These are phyloP conservation scores for Hoplodrina ambigua DNA, from an alignment of 2,888 invertebrate genomes.

Conservation along the genomic window DNA sequence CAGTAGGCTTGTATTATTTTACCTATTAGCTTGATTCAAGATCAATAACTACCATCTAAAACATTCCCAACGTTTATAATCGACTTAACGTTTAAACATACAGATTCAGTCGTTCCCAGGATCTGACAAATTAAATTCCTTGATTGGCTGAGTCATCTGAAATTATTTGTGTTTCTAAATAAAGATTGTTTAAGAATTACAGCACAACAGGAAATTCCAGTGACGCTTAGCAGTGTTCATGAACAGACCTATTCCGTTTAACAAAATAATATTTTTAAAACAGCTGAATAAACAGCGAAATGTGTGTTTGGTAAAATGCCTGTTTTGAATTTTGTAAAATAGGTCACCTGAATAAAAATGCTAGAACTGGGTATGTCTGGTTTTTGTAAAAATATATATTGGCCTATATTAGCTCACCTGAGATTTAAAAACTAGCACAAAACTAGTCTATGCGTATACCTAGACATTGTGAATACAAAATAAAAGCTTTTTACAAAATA, in stretches of 20 bases:
- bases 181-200: slow-evolving; percentile 44
- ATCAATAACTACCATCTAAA: not conserved
- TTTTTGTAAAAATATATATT: not conserved
- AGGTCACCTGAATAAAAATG: slow-evolving; percentile 28
- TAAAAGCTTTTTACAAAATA: too few relatives aligned
- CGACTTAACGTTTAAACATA: not conserved
- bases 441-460: not conserved
- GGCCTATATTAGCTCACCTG: not conserved
- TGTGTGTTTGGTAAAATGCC: slow-evolving; percentile 15
- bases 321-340: slow-evolving; percentile 18
- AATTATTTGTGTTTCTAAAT: slow-evolving; percentile 22
- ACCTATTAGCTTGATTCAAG: not conserved
- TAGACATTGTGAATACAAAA: too few relatives aligned
- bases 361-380: not conserved
- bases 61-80: not conserved
- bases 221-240: slow-evolving; percentile 31
- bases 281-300: slow-evolving; percentile 47
- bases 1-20: not conserved
- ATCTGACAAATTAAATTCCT: slow-evolving; percentile 21
- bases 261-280: slow-evolving; percentile 17
- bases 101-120: slow-evolving; percentile 1
- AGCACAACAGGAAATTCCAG: slow-evolving; percentile 57
- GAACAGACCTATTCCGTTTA: slow-evolving; percentile 27
- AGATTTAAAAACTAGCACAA: not conserved
- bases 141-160: slow-evolving; percentile 34